Conservation (phyloP, 2,113 vertebrate genomes). For the Marcusenius ussheri region DNA sequence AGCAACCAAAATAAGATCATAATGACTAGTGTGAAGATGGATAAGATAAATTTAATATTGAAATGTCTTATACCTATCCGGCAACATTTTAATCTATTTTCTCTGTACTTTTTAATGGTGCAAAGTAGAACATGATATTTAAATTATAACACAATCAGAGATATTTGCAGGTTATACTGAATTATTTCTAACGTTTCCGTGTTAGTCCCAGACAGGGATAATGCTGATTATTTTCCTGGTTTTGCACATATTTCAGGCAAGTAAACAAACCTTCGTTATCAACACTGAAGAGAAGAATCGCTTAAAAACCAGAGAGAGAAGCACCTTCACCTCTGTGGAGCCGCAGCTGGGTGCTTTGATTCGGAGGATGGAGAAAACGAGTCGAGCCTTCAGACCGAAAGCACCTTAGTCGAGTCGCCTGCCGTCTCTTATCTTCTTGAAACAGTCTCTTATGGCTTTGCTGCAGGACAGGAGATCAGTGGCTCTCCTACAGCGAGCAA, state of each 20-base stretch:
- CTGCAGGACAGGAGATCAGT: neutral
- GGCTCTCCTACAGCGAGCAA: neutral
- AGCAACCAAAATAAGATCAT: neutral
- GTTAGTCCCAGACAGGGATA: neutral
- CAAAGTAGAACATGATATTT: neutral
- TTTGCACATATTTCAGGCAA: neutral
- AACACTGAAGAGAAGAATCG: neutral
- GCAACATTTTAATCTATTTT: neutral
- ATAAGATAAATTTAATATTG: neutral
- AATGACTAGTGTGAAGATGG: neutral
- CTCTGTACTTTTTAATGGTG: neutral
- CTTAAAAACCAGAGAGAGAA: neutral
- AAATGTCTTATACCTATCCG: neutral
- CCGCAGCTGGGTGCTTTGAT: neutral
- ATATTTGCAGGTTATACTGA: neutral
- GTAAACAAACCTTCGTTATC: neutral
- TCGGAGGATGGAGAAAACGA: neutral
- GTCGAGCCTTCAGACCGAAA: neutral
- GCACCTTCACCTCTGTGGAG: neutral
- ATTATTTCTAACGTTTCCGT: neutral
- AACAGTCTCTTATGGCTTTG: neutral
- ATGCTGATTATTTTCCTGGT: neutral
- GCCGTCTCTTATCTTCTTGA: neutral
- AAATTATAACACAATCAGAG: neutral
- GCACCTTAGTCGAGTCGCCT: constrained; percentile 1